Evolutionary conservation across 1,140 invertebrate species (phyloP).

Genomic region (Leptopilina clavipes): DNA sequence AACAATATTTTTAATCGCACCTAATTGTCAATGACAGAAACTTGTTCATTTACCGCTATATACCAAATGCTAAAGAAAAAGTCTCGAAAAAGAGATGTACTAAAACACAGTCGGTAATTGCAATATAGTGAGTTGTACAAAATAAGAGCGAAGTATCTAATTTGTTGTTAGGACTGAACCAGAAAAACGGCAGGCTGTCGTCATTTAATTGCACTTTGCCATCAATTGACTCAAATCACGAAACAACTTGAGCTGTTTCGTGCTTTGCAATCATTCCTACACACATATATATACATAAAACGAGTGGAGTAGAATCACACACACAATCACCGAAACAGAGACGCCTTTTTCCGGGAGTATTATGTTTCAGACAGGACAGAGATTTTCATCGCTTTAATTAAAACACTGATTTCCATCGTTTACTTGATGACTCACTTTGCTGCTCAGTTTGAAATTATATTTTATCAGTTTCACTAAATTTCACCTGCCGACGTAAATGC

Average conservation of each 20-base stretch:
- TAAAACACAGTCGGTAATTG: too few species aligned
- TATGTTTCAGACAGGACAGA: constrained; percentile 24
- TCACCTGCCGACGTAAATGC: constrained; percentile 18
- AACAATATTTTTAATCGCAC: too few species aligned
- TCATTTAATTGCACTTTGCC: constrained; percentile 26
- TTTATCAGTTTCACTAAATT: constrained; percentile 20
- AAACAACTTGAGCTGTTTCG: constrained; percentile 26
- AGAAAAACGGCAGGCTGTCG: constrained; percentile 11
- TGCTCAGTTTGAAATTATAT: not conserved
- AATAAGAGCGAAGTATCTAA: not conserved
- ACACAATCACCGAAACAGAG: not conserved
- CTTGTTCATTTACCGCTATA: too few species aligned
- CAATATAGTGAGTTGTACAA: too few species aligned
- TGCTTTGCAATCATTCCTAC: not conserved
- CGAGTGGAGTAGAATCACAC: too few species aligned
- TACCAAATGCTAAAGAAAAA: too few species aligned
- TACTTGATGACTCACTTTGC: constrained; percentile 34
- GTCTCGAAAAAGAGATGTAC: not conserved
- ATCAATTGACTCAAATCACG: constrained; percentile 35
- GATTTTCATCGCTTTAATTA: constrained; percentile 32
- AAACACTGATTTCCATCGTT: constrained; percentile 31
- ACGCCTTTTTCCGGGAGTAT: constrained; percentile 29
- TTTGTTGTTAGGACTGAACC: not conserved
- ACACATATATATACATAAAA: not conserved
- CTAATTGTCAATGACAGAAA: too few species aligned